Base-by-base conservation (phyloP, 92 coral and sea anemone genomes). In the Bergia sp. region DNA sequence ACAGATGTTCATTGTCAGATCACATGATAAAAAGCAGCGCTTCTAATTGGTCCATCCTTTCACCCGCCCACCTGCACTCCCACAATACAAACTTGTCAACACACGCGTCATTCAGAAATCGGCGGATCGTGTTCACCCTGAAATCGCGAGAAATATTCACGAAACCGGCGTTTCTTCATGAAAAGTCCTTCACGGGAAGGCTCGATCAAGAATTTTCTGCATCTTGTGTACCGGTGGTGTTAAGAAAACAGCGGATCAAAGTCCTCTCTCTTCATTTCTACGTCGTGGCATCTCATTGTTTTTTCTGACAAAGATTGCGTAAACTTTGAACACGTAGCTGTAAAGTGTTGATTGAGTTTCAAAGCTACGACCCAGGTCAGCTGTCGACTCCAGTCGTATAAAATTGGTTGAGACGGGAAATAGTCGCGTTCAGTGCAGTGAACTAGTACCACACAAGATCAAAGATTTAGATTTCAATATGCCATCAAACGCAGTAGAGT, bases 21-120 rank as follows among this genome's bases (percentile, higher is more conserved):
- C 85, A 81, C 47, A 58, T 81, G 85, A 55, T 18, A 5, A 16
- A 15, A n/a, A 81, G 0, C 21, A 69, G 20, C 29, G n/a, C 36
- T 29, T 69, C 61, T 83, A 79, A 71, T 83, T 83, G 77, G 87
- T 49, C 44, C 21, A 29, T 23, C 64, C 43, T 43, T 10, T 37
- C 65, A 38, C 86, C 87, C 87, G 44, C 87, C 87, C 77, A 83
- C 87, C 41, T 29, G 87, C 36, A 83, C 87, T 83, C 87, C 87
- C 76, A 42, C 76, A 41, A 18, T 42, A 64, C 69, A 82, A 49
- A 69, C 65, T 29, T 41, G 43, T 58, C 74, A 81, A 69, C 42
- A 41, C 57, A 23, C 69, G 87, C 87, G 79, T 84, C 87, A 83
- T 82, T 44, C 16, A 3, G 58, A 84, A 82, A 42, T 29, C n/a